Base-by-base conservation (phyloP, 2,888 invertebrate species). In the Harpalus rubripes region DNA sequence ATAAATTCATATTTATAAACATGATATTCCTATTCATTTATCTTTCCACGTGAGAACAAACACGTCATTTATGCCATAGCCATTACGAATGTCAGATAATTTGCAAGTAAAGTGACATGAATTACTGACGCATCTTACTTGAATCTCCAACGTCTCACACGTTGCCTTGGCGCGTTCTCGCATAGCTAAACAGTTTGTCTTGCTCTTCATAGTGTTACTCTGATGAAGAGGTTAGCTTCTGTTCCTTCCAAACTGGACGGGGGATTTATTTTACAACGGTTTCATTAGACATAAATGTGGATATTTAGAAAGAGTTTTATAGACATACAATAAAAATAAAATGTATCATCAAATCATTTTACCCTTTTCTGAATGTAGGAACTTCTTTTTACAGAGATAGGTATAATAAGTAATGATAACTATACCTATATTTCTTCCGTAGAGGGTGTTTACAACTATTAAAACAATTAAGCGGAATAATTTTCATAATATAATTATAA, bases 71-170 rank as follows among this genome's bases (percentile, higher is more conserved):
- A 63, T 26, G 8, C 68, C 68, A 68, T 39, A 68, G 15, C 68
- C 68, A 68, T 68, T 68, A 68, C 15, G 26, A 39, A 39, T 15
- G 68, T 39, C 32, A 39, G 68, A 41, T 68, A 32, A 68, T 68
- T 68, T 68, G 68, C 68, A 68, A 68, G 59, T 59, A 59, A 59
- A 59, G 68, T 68, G 68, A 39, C 68, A n/a, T 39, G 39, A 39
- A 22, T 10, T 10, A 63, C 63, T 63, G 26, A 63, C 63, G 63
- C 63, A 26, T 63, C 63, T 63, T 63, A 12, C 26, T 63, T 18
- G 63, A 61, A 18, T 0, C 59, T 61, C n/a, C 8, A 4, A 18
- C 22, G 59, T 18, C 1, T 16, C 59, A 18, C 59, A 10, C 18
- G 59, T 59, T 18, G 18, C 6, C 16, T 59, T 63, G 26, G 26